Conservation (phyloP, 2,888 invertebrate genomes). For the Crocallis elinguaria region DNA sequence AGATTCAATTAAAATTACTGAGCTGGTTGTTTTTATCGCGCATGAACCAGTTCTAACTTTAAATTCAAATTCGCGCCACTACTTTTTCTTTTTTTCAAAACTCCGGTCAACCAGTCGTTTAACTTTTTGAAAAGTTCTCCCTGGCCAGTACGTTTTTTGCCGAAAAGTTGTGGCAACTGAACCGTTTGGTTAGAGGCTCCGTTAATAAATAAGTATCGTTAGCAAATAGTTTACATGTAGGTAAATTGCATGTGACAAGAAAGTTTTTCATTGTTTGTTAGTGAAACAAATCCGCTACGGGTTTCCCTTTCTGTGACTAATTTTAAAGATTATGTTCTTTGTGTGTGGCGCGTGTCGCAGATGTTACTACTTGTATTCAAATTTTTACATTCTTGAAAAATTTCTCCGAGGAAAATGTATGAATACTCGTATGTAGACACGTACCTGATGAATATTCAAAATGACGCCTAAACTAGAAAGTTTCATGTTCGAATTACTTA, state of each 20-base stretch:
- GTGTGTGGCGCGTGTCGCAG: conserved; percentile 42
- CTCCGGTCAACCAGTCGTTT: not conserved
- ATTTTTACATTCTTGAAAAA: conserved; percentile 64
- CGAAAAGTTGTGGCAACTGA: conserved; percentile 38
- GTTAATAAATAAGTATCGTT: conserved; percentile 69
- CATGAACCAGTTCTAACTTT: not conserved
- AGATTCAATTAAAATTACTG: not conserved
- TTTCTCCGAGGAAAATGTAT: conserved; percentile 55
- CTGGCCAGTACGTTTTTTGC: conserved; percentile 6
- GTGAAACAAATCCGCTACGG: conserved; percentile 65
- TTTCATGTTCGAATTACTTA: not conserved
- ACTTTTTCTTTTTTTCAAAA: not conserved
- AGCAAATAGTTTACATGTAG: conserved; percentile 46
- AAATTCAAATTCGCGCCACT: not conserved
- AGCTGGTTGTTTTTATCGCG: not conserved
- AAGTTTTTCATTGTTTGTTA: conserved; percentile 75
- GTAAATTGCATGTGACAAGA: conserved; percentile 69
- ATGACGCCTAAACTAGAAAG: conserved; percentile 15
- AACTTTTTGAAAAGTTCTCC: conserved; percentile 10
- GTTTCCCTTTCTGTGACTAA: conserved; percentile 75
- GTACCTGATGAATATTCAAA: conserved; percentile 26
- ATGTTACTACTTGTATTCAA: conserved; percentile 55
- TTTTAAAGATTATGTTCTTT: conserved; percentile 55
- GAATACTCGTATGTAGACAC: conserved; percentile 39
- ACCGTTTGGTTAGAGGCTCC: conserved; percentile 52